Evolutionary conservation across 2,113 vertebrate genomes (phyloP), one percentile per base, ranked within the genome.

Genomic region (Aptenodytes patagonicus): DNA sequence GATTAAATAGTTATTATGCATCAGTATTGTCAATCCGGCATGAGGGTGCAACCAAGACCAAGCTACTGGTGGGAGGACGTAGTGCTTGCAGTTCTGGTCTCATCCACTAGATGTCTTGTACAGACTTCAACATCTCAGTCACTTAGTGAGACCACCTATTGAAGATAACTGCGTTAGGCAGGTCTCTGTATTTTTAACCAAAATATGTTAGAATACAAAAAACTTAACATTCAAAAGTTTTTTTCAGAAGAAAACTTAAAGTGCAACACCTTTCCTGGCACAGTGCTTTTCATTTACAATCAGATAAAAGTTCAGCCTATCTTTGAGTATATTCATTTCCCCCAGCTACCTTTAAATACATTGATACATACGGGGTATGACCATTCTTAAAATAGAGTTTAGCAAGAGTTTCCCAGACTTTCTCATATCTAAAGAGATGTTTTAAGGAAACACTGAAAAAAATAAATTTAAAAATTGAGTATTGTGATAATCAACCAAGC

Each of bases 21-120:
- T 14, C 54, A 61, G 10, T 52, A 46, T 17, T 13, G 8, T 6
- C 25, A 68, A 36, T 32, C 49, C 6, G 26, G 10, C 24, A 17
- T 26, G 12, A 40, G 31, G 25, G 15, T 32, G 28, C n/a, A 71
- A 25, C 13, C 42, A 84, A 54, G 13, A 26, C 14, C 32, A 79
- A 55, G 29, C 22, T 11, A 28, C 34, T 10, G 9, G 18, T 26
- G 32, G 38, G 31, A 78, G 5, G 22, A 61, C 0, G 0, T 4
- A 55, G 11, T 9, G n/a, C 51, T 52, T 80, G 55, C 42, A 90
- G 40, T 36, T 65, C 60, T 54, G 20, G 6, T n/a, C 55, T 82
- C 25, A 64, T 13, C 51, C 69, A 84, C n/a, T 8, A 55, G 64
- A 24, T 20, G 36, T 51, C 81, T 64, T n/a, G 58, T 10, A 47